A percentile compares a stretch with the other conserved stretches of the same genome.
Conservation (phyloP, 2,113 vertebrate genomes). For the Alexandromys fortis region DNA sequence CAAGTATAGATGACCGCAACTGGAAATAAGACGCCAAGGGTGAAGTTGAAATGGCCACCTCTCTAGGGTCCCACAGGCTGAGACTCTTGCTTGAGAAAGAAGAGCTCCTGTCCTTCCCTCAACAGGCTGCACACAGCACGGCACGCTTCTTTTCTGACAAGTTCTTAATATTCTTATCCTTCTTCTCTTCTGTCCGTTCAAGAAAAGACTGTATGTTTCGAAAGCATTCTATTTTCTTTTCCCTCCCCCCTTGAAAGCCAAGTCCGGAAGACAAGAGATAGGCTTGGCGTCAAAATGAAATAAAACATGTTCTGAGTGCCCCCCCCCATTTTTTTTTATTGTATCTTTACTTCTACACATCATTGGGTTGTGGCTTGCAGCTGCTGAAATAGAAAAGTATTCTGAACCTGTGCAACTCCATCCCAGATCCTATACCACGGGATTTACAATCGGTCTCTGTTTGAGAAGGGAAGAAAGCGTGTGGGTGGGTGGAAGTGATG, state of each 20-base stretch:
- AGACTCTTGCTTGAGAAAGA: slow-evolving; percentile 75
- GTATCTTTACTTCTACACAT: not conserved
- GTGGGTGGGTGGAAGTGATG: not conserved
- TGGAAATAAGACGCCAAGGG: slow-evolving; percentile 82
- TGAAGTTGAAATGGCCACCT: slow-evolving; percentile 72
- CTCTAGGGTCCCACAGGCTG: slow-evolving; percentile 74
- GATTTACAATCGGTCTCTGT: not conserved
- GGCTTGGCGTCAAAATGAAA: slow-evolving; percentile 56
- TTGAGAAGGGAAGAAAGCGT: not conserved
- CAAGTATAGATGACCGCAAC: slow-evolving; percentile 81
- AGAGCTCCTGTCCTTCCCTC: slow-evolving; percentile 17
- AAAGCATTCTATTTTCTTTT: slow-evolving; percentile 77
- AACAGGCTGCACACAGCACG: slow-evolving; percentile 65
- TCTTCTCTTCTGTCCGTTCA: slow-evolving; percentile 76
- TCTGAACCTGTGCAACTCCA: not conserved
- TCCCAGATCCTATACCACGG: not conserved
- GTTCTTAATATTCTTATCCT: slow-evolving; percentile 84
- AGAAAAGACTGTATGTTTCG: slow-evolving; percentile 77
- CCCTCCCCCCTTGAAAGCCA: slow-evolving; percentile 77
- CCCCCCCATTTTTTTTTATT: not conserved
- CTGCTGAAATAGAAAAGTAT: slow-evolving; percentile 31
- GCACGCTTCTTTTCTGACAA: slow-evolving; percentile 74
- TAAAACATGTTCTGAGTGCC: not conserved
- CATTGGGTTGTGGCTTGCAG: not conserved
- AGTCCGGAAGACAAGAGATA: slow-evolving; percentile 76